These are phyloP conservation scores for Rhinogobius similis DNA, from an alignment of 2,113 vertebrate species.

Conservation along the genomic window DNA sequence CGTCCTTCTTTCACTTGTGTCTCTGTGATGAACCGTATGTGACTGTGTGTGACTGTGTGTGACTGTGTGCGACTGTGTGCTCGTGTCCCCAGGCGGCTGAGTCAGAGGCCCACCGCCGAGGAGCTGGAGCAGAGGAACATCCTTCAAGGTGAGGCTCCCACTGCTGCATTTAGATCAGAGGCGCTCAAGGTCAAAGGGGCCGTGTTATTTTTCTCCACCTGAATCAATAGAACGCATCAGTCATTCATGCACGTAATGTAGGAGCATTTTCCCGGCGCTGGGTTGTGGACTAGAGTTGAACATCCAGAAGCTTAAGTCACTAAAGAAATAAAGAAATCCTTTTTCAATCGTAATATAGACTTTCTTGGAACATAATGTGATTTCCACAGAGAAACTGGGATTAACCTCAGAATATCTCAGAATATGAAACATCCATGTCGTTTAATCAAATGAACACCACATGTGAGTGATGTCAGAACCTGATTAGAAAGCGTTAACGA, in stretches of 20 bases:
- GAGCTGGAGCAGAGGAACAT: constrained; percentile 97
- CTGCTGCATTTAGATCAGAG: neutral
- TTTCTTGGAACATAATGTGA: too few species aligned
- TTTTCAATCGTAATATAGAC: too few species aligned
- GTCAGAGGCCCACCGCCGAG: constrained; percentile 90
- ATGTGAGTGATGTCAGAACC: too few species aligned
- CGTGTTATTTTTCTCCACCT: constrained; percentile 8
- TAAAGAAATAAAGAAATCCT: neutral
- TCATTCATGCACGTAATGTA: neutral
- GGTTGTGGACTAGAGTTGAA: neutral
- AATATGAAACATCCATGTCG: too few species aligned
- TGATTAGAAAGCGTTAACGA: too few species aligned
- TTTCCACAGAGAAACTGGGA: too few species aligned
- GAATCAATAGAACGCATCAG: constrained; percentile 11
- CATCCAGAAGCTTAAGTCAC: neutral
- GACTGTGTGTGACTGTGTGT: neutral
- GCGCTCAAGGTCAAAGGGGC: neutral
- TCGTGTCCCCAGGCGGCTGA: constrained; percentile 82
- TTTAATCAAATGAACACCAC: too few species aligned
- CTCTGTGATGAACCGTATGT: neutral
- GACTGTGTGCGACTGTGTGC: neutral
- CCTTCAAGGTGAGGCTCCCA: constrained; percentile 82
- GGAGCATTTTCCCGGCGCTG: neutral
- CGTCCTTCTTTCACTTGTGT: neutral
- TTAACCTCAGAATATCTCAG: too few species aligned